Evolutionary conservation across 2,888 invertebrate species (phyloP), one percentile per base, ranked within the genome.

Genomic region (Xestia sexstrigata): DNA sequence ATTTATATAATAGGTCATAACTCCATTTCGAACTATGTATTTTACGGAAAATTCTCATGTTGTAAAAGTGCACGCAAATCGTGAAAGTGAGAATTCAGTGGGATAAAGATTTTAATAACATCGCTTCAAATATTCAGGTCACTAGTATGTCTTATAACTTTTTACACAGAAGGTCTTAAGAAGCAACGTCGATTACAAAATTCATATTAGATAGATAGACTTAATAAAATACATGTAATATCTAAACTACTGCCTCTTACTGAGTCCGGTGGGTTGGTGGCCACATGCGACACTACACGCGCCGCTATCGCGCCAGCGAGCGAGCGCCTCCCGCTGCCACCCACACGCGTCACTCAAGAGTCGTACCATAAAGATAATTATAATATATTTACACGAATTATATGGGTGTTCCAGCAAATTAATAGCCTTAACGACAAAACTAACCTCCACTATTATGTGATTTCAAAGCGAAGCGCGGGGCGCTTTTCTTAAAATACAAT

Each of bases 131-230:
- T 94, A 95, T 95, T 96, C 96, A 96, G 96, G 96, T 96, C 96
- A 96, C 96, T 96, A 96, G 96, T 96, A 95, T 95, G 96, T 96
- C 95, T 96, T 96, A 95, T 92, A 93, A 92, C 94, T 96, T 95
- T 96, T 95, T 96, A 96, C 94, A 96, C 95, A 96, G 95, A 95
- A 82, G 96, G 94, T 95, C 95, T 96, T 96, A 94, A 95, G 96
- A 96, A 96, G 96, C 96, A 95, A 96, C 95, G 96, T 95, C 94
- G 95, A 95, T 96, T 96, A 96, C 95, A 96, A 96, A 96, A 96
- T 96, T 95, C 95, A 96, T 95, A 95, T 94, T 93, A 95, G 95
- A 95, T 95, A 94, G 88, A 89, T 88, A 90, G 96, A 95, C 95
- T 96, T 96, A 96, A 96, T 96, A 96, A 96, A 95, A 91, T 96